Conservation (phyloP, 2,888 invertebrate genomes). For the Saturnia pavonia region DNA sequence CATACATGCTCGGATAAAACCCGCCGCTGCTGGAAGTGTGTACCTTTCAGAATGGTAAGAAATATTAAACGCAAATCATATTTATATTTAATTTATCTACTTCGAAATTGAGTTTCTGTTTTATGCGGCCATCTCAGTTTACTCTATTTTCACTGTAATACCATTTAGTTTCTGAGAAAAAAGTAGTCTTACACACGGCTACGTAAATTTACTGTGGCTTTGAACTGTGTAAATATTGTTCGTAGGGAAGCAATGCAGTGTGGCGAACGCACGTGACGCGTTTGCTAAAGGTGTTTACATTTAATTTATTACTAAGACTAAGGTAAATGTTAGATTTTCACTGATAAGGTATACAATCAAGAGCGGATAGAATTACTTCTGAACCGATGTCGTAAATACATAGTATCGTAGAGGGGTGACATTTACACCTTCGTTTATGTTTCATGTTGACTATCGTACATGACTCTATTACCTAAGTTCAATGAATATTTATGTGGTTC, state of each 20-base stretch:
- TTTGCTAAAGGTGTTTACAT: conserved; percentile 8
- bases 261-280: conserved; percentile 6
- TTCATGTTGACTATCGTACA: neutral
- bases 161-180: neutral
- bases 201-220: neutral
- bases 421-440: neutral
- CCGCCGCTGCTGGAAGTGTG: too few relatives aligned
- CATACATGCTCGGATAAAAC: too few relatives aligned
- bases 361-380: neutral
- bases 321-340: conserved; percentile 2
- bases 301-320: conserved; percentile 12
- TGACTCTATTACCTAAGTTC: too few relatives aligned
- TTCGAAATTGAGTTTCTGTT: neutral
- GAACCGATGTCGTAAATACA: neutral
- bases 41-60: too few relatives aligned
- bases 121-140: neutral
- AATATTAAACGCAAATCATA: too few relatives aligned
- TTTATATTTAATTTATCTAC: neutral
- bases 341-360: conserved; percentile 4
- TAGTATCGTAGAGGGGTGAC: neutral
- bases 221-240: conserved; percentile 2
- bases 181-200: neutral
- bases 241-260: neutral
- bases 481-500: too few relatives aligned
- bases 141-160: neutral